A percentile compares a stretch with the other conserved stretches of the same genome.
Evolutionary conservation across 2,113 vertebrate genomes (phyloP).

Genomic region (Pheucticus melanocephalus): DNA sequence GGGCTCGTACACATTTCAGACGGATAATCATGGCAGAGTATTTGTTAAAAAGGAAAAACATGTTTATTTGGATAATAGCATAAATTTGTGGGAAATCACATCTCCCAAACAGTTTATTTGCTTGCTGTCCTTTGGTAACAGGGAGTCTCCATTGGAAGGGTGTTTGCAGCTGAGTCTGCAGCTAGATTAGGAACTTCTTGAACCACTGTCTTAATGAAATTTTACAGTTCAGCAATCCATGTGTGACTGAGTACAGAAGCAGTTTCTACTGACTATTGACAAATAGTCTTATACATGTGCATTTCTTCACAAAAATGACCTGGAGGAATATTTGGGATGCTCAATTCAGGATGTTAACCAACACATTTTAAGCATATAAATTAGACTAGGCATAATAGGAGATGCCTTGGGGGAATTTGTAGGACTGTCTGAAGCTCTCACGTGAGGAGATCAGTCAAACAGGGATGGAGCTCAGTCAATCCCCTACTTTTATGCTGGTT

Average conservation of each 20-base stretch:
- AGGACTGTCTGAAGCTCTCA: not conserved
- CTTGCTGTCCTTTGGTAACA: not conserved
- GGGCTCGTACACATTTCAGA: not conserved
- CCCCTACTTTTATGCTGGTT: not conserved
- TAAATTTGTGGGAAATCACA: not conserved
- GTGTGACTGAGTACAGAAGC: not conserved
- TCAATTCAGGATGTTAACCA: not conserved
- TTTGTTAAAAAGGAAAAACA: not conserved
- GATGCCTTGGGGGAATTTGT: rapidly evolving
- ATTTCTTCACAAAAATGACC: not conserved
- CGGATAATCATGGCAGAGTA: not conserved
- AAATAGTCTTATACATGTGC: not conserved
- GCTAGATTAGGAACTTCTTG: not conserved
- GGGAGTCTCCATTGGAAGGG: not conserved
- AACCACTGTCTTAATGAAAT: not conserved
- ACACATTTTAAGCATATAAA: not conserved
- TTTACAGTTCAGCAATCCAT: not conserved
- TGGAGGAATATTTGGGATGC: not conserved
- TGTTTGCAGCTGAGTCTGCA: not conserved
- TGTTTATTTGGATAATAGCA: not conserved
- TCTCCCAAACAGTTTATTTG: not conserved
- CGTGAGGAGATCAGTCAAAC: not conserved
- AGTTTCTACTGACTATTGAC: not conserved
- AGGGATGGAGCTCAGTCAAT: not conserved
- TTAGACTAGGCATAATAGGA: not conserved